Evolutionary conservation across 2,113 vertebrate species (phyloP), one percentile per base, ranked within the genome.

Genomic region (Peromyscus polionotus): DNA sequence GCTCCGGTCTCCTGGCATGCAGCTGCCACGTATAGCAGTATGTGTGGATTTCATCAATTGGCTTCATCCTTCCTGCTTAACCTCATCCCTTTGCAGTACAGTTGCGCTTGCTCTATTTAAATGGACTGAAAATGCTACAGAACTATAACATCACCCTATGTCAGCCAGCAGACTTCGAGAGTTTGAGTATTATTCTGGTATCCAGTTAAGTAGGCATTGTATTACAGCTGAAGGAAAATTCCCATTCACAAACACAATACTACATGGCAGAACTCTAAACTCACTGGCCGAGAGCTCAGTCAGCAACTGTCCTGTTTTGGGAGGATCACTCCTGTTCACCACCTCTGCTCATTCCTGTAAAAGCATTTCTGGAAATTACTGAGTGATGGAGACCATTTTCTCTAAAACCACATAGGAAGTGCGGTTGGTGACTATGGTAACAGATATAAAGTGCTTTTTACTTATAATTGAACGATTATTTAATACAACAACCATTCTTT

Each of bases 341-440:
- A 51, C 1, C 75, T 45, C 75, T 33, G 4, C 11, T 45, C 12
- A 6, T 19, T 36, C 33, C 77, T 19, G 13, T 51, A 36, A 59
- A 79, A 28, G 36, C 45, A 54, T 22, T 87, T 94, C 45, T 61
- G 70, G 81, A 92, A 87, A 48, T 92, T 94, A 90, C 31, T 36
- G 42, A 90, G 88, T 51, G 88, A 95, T 0, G 91, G 90, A 95
- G 0, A 0, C 87, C 77, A 81, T 91, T 98, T 98, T 97, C 97
- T 97, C 95, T 95, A 93, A 94, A 95, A 97, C 91, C 81, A 84
- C 20, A 96, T 10, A 94, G 95, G 97, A 98, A 98, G 98, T 96
- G 97, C 96, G 95, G 85, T 93, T 97, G n/a, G 98, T 98, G 98
- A 92, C 98, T 96, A 98, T 96, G 97, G 98, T 91, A 98, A 99